Evolutionary conservation across 2,888 invertebrate genomes (phyloP).

Genomic region (Xanthorhoe spadicearia): DNA sequence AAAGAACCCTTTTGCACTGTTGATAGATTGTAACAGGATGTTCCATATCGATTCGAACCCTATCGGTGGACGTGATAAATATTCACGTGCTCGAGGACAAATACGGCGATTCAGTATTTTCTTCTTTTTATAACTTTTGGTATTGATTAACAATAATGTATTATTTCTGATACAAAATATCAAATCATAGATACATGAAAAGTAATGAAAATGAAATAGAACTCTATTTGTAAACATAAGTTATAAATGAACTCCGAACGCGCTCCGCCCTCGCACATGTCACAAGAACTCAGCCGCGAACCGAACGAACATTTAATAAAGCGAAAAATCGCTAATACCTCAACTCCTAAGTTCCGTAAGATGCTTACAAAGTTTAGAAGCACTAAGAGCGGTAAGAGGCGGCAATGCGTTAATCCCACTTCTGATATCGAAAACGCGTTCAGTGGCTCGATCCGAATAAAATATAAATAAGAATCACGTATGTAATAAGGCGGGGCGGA

Average conservation of each 20-base stretch:
- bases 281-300: constrained; percentile 22
- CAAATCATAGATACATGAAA: background rate
- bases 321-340: constrained; percentile 43
- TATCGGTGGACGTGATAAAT: constrained; percentile 55
- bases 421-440: constrained; percentile 68
- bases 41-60: constrained; percentile 66
- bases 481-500: constrained; percentile 76
- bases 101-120: constrained; percentile 28
- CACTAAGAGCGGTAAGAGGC: constrained; percentile 68
- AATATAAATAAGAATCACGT: constrained; percentile 85
- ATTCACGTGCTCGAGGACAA: constrained; percentile 35
- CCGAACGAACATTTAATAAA: constrained; percentile 42
- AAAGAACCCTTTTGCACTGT: constrained; percentile 59
- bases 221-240: background rate
- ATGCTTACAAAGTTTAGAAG: constrained; percentile 67
- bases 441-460: constrained; percentile 61
- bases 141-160: background rate
- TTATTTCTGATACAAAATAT: background rate
- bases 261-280: constrained; percentile 3
- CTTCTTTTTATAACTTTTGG: constrained; percentile 10
- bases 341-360: constrained; percentile 54
- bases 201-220: background rate
- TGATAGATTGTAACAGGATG: constrained; percentile 71
- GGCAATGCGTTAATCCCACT: constrained; percentile 72
- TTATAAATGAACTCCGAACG: background rate